A percentile compares a stretch with the other conserved stretches of the same genome.
Conservation (phyloP, 2,113 vertebrate species). For the Serinus canaria region DNA sequence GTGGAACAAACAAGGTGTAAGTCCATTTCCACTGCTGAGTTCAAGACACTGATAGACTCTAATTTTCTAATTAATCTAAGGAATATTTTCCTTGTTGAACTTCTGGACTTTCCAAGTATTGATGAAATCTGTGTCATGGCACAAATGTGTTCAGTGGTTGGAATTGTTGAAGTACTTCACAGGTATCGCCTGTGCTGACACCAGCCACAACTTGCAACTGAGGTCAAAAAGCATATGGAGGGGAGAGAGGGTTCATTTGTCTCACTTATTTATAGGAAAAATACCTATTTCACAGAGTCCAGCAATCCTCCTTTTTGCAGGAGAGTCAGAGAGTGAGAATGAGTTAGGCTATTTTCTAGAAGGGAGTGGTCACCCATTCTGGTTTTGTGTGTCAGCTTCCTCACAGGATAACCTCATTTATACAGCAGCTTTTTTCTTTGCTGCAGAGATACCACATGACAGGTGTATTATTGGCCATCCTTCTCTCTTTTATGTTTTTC, state of each 20-base stretch:
- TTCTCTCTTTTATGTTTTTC: not conserved
- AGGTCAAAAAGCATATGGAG: not conserved
- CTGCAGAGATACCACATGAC: not conserved
- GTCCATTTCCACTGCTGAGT: not conserved
- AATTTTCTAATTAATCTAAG: slow-evolving; percentile 10
- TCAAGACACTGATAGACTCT: not conserved
- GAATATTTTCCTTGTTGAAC: not conserved
- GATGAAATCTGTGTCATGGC: slow-evolving; percentile 32
- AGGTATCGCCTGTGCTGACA: not conserved
- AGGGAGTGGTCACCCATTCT: not conserved
- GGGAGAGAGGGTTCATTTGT: not conserved
- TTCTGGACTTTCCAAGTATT: not conserved
- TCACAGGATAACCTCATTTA: not conserved
- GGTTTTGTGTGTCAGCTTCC: not conserved
- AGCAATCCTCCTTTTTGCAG: not conserved
- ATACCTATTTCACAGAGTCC: not conserved
- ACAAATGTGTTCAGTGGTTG: not conserved
- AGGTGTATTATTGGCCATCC: not conserved
- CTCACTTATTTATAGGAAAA: not conserved
- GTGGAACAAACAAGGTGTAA: not conserved
- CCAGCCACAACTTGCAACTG: not conserved
- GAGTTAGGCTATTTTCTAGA: not conserved
- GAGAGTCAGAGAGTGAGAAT: not conserved
- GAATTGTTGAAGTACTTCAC: not conserved
- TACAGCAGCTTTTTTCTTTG: not conserved